These are phyloP conservation scores for Chionoecetes opilio DNA, from an alignment of 1,140 invertebrate species.

Conservation along the genomic window DNA sequence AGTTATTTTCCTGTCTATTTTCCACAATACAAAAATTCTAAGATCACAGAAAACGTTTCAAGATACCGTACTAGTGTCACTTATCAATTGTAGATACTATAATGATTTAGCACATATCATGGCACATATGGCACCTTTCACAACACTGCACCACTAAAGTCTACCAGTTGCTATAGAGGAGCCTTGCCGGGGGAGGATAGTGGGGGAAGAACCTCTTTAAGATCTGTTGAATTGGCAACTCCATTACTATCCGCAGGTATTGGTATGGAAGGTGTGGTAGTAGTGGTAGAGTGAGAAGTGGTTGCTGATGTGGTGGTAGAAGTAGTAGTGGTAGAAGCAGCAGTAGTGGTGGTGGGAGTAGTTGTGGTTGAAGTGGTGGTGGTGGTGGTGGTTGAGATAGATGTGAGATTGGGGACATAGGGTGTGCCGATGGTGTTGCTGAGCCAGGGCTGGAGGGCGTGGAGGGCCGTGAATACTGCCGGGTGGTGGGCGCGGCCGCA, in stretches of 20 bases:
- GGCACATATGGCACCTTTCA: slow-evolving; percentile 73
- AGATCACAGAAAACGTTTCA: slow-evolving; percentile 65
- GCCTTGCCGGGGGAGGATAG: slow-evolving; percentile 72
- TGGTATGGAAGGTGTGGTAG: slow-evolving; percentile 19
- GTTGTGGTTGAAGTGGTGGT: slow-evolving; percentile 43
- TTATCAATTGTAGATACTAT: slow-evolving; percentile 43
- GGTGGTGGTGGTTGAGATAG: slow-evolving; percentile 43
- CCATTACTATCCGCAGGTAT: not conserved
- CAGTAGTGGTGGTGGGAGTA: not conserved
- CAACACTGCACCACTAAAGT: not conserved
- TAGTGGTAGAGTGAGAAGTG: not conserved
- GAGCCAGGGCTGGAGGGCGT: slow-evolving; percentile 73
- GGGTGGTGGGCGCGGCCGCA: slow-evolving; percentile 65
- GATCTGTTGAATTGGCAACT: slow-evolving; percentile 10
- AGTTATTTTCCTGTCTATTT: not conserved
- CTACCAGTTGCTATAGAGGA: slow-evolving; percentile 61
- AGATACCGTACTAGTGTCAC: not conserved
- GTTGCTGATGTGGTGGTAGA: not conserved
- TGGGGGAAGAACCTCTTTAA: slow-evolving; percentile 39
- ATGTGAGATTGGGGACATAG: not conserved
- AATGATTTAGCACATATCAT: slow-evolving; percentile 64
- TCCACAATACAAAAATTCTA: slow-evolving; percentile 13
- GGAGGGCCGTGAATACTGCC: slow-evolving; percentile 67
- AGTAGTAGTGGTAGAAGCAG: slow-evolving; percentile 43
- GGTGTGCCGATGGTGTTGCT: slow-evolving; percentile 67